Evolutionary conservation across 2,888 invertebrate genomes (phyloP).

Genomic region (Cyclophora punctaria): DNA sequence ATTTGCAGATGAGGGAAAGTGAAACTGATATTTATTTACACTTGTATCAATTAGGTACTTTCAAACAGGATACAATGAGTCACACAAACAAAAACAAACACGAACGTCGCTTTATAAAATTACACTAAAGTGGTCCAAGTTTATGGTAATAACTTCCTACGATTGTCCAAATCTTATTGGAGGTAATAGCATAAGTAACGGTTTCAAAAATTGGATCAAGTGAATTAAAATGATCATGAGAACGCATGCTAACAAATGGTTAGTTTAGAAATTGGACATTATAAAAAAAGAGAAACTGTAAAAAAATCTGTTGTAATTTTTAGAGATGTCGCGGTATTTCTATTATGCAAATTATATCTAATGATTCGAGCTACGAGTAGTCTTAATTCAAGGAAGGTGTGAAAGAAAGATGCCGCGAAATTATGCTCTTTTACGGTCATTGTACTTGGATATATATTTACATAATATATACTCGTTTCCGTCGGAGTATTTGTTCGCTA

Average conservation of each 20-base stretch:
- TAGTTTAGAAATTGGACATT: slow-evolving; percentile 16
- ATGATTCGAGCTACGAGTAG: slow-evolving; percentile 25
- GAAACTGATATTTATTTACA: slow-evolving; percentile 63
- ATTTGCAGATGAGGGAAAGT: slow-evolving; percentile 64
- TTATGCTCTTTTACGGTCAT: slow-evolving; percentile 26
- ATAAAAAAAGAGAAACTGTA: slow-evolving; percentile 11
- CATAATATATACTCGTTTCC: too few relatives aligned
- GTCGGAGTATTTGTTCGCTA: too few relatives aligned
- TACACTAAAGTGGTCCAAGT: slow-evolving; percentile 32
- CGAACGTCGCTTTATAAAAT: slow-evolving; percentile 27
- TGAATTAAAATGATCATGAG: slow-evolving; percentile 45
- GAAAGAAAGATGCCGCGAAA: slow-evolving; percentile 46
- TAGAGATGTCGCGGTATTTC: slow-evolving; percentile 18
- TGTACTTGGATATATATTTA: too few relatives aligned
- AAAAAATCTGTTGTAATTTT: slow-evolving; percentile 8
- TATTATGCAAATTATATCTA: slow-evolving; percentile 21
- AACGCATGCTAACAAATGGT: slow-evolving; percentile 31
- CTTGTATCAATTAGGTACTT: slow-evolving; percentile 54
- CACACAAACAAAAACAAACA: slow-evolving; percentile 21
- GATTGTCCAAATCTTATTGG: slow-evolving; percentile 34
- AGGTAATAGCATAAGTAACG: slow-evolving; percentile 37
- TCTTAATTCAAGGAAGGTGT: slow-evolving; percentile 36
- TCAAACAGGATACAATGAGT: slow-evolving; percentile 60
- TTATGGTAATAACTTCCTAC: slow-evolving; percentile 43
- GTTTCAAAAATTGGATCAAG: slow-evolving; percentile 31